phyloP scores from a whole-genome alignment of 2,888 invertebrate genomes.

The Drosophila gaucha region DNA sequence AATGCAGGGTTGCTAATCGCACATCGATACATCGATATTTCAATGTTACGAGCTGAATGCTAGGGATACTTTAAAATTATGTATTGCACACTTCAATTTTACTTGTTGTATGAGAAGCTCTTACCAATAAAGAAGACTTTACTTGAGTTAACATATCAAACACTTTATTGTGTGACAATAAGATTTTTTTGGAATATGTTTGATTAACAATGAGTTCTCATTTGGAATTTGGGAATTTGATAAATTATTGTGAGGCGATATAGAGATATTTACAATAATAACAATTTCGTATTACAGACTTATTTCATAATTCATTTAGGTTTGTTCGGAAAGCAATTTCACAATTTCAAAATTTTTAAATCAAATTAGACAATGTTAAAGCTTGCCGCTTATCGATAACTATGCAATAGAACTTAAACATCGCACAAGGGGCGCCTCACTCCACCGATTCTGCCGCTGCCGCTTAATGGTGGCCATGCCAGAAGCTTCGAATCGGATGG shows the following conservation, averaged over 20 bases:
- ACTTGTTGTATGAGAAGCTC: background rate
- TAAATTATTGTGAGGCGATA: background rate
- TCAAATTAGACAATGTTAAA: background rate
- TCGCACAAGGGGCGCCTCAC: constrained; percentile 5
- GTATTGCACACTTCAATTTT: background rate
- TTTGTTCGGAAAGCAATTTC: background rate
- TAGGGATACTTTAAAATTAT: constrained; percentile 6
- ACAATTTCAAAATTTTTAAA: background rate
- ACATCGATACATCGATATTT: constrained; percentile 54
- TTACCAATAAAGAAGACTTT: background rate
- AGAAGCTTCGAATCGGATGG: constrained; percentile 25
- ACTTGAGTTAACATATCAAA: background rate
- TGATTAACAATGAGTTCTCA: background rate
- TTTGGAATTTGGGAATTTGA: background rate
- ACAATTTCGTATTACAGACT: background rate
- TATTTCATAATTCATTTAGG: background rate
- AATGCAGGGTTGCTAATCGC: constrained; percentile 33
- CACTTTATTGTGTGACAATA: background rate
- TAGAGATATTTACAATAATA: background rate
- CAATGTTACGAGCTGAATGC: background rate
- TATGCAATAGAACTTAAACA: background rate
- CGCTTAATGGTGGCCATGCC: constrained; percentile 18
- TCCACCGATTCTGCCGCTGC: background rate
- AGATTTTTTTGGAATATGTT: too few relatives aligned
- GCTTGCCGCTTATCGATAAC: constrained; percentile 1